Evolutionary conservation across 2,113 vertebrate genomes (phyloP).

Genomic region (Halcyon senegalensis): DNA sequence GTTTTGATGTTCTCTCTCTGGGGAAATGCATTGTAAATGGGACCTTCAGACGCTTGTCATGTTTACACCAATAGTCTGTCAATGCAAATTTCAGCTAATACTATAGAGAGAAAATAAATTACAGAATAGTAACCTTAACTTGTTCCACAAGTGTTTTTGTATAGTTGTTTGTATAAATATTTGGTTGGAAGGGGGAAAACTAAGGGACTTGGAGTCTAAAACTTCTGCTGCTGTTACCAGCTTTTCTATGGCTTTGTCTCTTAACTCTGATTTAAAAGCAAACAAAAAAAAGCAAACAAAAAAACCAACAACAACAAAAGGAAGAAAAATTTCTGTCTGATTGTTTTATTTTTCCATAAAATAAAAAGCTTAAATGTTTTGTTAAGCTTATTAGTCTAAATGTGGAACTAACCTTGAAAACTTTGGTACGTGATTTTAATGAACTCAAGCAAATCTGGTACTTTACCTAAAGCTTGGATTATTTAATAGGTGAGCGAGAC

Average conservation of each 20-base stretch:
- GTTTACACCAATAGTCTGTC: background rate
- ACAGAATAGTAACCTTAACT: background rate
- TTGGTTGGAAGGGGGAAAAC: background rate
- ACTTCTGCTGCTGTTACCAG: background rate
- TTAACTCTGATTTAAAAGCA: background rate
- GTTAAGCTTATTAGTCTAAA: background rate
- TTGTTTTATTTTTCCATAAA: background rate
- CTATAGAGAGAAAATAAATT: background rate
- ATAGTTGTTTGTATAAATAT: background rate
- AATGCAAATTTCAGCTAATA: background rate
- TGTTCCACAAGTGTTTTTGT: background rate
- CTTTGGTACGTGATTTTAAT: background rate
- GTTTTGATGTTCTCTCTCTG: background rate
- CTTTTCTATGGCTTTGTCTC: background rate
- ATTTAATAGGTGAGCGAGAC: background rate
- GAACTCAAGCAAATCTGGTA: background rate
- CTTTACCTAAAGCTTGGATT: background rate
- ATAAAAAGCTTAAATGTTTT: background rate
- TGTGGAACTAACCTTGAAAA: background rate
- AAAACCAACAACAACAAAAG: too few relatives aligned
- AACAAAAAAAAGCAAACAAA: too few relatives aligned
- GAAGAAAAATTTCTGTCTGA: too few relatives aligned
- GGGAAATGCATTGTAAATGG: background rate
- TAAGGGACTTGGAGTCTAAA: background rate
- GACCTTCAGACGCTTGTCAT: background rate